Percentiles rank a stretch among this genome's conserved stretches.
Evolutionary conservation across 2,797 vertebrate genomes (phyloP).

Genomic region (Petrocephalus schoutedeni): DNA sequence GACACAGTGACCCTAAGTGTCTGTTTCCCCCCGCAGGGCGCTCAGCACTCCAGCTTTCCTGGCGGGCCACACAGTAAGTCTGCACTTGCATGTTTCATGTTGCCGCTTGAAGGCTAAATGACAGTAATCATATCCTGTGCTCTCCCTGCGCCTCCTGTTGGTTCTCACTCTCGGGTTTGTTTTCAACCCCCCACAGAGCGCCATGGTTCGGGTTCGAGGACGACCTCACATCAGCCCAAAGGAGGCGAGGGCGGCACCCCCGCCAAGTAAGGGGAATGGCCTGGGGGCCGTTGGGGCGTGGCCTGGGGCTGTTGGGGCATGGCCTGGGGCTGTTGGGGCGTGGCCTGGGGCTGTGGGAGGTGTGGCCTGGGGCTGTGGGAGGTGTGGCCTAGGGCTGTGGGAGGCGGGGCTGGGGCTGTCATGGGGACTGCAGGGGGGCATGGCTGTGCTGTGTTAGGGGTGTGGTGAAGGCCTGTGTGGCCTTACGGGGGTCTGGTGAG

Average conservation of each 20-base stretch:
- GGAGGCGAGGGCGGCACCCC: conserved; percentile 63
- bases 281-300: neutral
- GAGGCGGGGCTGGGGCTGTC: neutral
- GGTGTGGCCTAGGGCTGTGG: neutral
- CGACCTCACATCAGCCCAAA: conserved; percentile 84
- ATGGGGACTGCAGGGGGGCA: neutral
- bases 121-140: neutral
- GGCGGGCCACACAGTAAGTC: conserved; percentile 86
- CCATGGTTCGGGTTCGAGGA: conserved; percentile 78
- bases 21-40: conserved; percentile 64
- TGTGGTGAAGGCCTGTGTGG: too few relatives aligned
- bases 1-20: neutral
- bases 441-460: neutral
- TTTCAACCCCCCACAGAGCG: conserved; percentile 65
- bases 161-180: neutral
- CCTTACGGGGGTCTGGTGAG: neutral
- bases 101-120: neutral
- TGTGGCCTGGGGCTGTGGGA: too few relatives aligned
- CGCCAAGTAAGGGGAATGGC: conserved; percentile 55
- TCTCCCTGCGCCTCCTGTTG: neutral
- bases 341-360: too few relatives aligned
- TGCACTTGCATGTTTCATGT: neutral
- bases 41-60: conserved; percentile 74
- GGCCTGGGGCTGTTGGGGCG: neutral
- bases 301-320: too few relatives aligned